These are phyloP conservation scores for Notocelia uddmanniana DNA, from an alignment of 2,888 invertebrate species.

Conservation along the genomic window DNA sequence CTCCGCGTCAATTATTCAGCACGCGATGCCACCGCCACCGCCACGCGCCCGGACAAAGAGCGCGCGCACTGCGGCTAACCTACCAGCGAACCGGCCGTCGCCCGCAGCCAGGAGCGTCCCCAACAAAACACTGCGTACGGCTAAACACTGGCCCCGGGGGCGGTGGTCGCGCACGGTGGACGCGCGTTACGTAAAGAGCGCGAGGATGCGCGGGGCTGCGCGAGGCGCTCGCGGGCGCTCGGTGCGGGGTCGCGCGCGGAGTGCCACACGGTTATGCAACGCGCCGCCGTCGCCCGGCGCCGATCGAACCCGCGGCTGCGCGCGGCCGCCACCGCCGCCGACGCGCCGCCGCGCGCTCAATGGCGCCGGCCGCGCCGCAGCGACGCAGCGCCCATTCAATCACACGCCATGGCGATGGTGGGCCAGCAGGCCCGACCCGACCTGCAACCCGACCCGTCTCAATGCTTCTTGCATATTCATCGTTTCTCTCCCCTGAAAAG, in stretches of 20 bases:
- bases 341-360: slow-evolving; percentile 56
- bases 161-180: slow-evolving; percentile 66
- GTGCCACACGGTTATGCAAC: slow-evolving; percentile 83
- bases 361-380: slow-evolving; percentile 46
- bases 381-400: slow-evolving; percentile 45
- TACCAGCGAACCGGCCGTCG: slow-evolving; percentile 74
- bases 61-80: slow-evolving; percentile 68
- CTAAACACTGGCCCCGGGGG: slow-evolving; percentile 32
- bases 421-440: slow-evolving; percentile 21
- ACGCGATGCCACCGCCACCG: slow-evolving; percentile 66
- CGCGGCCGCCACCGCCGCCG: slow-evolving; percentile 79
- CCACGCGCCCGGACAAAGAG: slow-evolving; percentile 74
- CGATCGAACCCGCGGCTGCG: slow-evolving; percentile 73
- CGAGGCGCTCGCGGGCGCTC: slow-evolving; percentile 83
- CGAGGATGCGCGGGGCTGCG: slow-evolving; percentile 73
- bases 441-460: slow-evolving; percentile 13
- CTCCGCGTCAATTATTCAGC: slow-evolving; percentile 83
- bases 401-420: slow-evolving; percentile 27
- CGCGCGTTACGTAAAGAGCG: slow-evolving; percentile 84
- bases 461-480: slow-evolving; percentile 4
- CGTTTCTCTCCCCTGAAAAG: background rate
- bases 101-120: slow-evolving; percentile 62
- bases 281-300: slow-evolving; percentile 78
- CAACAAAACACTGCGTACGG: slow-evolving; percentile 61
- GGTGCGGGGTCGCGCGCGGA: slow-evolving; percentile 83